phyloP scores from a whole-genome alignment of 2,888 invertebrate species.

The Hipparchia semele region DNA sequence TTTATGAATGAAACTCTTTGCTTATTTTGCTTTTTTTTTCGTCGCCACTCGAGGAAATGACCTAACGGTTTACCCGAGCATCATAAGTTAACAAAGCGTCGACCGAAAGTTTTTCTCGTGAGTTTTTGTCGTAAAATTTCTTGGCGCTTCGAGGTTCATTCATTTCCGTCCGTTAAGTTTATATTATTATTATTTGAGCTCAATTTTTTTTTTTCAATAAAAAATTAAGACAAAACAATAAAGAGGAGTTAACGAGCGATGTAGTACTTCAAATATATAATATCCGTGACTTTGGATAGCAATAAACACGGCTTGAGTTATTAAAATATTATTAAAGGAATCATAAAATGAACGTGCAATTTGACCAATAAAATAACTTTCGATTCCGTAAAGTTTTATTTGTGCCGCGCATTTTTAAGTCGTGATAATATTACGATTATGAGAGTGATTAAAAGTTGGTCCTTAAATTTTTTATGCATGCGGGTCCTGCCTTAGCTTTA shows the following conservation, averaged over 20 bases:
- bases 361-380: conserved; percentile 38
- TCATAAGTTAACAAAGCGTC: conserved; percentile 30
- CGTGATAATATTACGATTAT: conserved; percentile 26
- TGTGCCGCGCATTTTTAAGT: conserved; percentile 24
- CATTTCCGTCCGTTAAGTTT: conserved; percentile 10
- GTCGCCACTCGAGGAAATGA: conserved; percentile 33
- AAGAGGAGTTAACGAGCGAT: not conserved
- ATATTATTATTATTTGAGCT: conserved; percentile 16
- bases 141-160: conserved; percentile 20
- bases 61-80: conserved; percentile 34
- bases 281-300: not conserved
- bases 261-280: conserved; percentile 14
- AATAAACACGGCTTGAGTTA: conserved; percentile 25
- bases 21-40: conserved; percentile 28
- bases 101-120: conserved; percentile 24
- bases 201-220: not conserved
- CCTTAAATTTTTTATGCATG: conserved; percentile 26
- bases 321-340: conserved; percentile 1
- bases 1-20: conserved; percentile 47
- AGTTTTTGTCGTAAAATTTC: conserved; percentile 26
- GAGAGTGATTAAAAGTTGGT: conserved; percentile 21
- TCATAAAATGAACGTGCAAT: conserved; percentile 30
- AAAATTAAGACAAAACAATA: not conserved
- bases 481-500: conserved; percentile 7
- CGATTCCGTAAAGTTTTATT: conserved; percentile 39